phyloP scores from a whole-genome alignment of 2,113 vertebrate species.

The Grantiella picta region DNA sequence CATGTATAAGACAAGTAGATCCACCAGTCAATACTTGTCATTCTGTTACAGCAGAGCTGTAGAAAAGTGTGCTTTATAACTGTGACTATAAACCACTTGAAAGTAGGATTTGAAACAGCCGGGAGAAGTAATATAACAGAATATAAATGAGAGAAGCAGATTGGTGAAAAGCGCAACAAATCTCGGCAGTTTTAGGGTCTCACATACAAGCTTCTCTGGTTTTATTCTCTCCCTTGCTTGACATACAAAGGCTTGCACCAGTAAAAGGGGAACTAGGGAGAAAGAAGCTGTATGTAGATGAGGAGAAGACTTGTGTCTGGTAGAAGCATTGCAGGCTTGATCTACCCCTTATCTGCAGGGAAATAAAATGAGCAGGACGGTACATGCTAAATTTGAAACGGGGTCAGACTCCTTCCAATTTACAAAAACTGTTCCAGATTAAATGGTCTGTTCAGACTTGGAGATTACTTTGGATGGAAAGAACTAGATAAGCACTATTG shows the following conservation, averaged over 20 bases:
- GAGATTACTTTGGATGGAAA: not conserved
- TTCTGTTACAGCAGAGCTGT: not conserved
- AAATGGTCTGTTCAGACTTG: not conserved
- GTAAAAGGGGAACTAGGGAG: not conserved
- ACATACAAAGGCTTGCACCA: not conserved
- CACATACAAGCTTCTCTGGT: not conserved
- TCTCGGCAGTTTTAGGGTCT: not conserved
- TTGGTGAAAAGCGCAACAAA: not conserved
- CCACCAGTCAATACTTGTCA: not conserved
- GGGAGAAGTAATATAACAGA: not conserved
- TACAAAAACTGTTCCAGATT: not conserved
- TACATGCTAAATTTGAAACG: constrained; percentile 8
- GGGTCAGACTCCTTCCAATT: not conserved
- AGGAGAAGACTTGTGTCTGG: not conserved
- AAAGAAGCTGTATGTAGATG: not conserved
- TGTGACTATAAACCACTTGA: not conserved
- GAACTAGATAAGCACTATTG: not conserved
- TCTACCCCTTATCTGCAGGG: not conserved
- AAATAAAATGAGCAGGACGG: not conserved
- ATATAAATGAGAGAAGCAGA: not conserved
- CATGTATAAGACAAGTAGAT: not conserved
- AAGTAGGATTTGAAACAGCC: not conserved
- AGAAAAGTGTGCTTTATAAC: not conserved
- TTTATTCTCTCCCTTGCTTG: not conserved
- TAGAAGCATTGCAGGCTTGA: not conserved